Conservation (phyloP, 2,888 invertebrate genomes). For the Melanotus villosus region DNA sequence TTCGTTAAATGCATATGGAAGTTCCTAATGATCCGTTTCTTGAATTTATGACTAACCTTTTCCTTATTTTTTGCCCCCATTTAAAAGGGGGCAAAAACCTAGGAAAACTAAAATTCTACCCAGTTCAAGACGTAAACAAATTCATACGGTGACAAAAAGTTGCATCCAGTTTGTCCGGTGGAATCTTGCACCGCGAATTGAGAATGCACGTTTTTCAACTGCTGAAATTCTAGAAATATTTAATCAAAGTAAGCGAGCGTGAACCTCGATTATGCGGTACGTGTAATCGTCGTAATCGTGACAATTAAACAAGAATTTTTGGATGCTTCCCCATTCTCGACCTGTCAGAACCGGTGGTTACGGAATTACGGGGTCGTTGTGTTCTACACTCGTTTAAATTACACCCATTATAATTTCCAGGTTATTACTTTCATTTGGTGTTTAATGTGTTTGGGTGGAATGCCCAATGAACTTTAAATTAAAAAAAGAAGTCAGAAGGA, state of each 20-base stretch:
- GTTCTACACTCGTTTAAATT: conserved; percentile 6
- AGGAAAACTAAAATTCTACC: not conserved
- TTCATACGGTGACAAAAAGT: no score
- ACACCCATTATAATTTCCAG: conserved; percentile 8
- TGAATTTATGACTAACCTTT: conserved; percentile 10
- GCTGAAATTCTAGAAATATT: no score
- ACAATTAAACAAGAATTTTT: conserved; percentile 14
- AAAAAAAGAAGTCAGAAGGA: not conserved
- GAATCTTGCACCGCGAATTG: no score
- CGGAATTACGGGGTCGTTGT: conserved; percentile 18
- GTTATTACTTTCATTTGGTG: conserved; percentile 4
- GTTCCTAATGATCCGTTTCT: conserved; percentile 20
- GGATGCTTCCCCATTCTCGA: conserved; percentile 23
- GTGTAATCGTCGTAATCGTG: conserved; percentile 15
- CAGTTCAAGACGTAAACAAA: not conserved
- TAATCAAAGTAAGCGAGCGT: not conserved
- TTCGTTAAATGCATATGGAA: conserved; percentile 21
- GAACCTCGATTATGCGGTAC: not conserved
- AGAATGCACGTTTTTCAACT: no score
- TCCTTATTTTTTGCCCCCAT: not conserved
- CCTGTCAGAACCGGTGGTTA: conserved; percentile 14
- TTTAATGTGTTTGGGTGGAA: not conserved
- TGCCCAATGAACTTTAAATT: not conserved
- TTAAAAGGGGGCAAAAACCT: not conserved
- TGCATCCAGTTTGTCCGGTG: no score